Conservation (phyloP, 2,888 invertebrate genomes). For the Pyrochroa serraticornis region DNA sequence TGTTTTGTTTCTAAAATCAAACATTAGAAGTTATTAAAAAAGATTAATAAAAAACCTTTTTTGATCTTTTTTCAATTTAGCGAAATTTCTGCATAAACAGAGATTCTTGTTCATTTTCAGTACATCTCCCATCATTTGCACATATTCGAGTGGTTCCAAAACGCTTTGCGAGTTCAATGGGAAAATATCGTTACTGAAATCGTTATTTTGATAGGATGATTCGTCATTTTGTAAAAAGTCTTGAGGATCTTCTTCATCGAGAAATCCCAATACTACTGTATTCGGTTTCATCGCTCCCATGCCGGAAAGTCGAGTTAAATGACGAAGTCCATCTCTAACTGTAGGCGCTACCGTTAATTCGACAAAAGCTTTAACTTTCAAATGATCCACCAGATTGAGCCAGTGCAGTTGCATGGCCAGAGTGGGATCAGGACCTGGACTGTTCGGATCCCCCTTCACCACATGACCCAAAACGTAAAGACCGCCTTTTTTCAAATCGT, state of each 20-base stretch:
- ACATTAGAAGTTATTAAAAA: neutral
- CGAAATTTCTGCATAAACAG: constrained; percentile 91
- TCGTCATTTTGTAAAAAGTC: constrained; percentile 77
- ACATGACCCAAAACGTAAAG: constrained; percentile 89
- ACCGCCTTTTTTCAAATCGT: constrained; percentile 95
- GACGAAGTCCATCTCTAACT: constrained; percentile 89
- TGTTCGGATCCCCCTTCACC: constrained; percentile 66
- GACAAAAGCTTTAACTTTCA: constrained; percentile 95
- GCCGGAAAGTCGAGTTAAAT: constrained; percentile 88
- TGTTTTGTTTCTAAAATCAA: constrained; percentile 61
- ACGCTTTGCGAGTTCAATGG: constrained; percentile 58
- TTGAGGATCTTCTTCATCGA: constrained; percentile 74
- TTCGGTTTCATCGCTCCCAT: constrained; percentile 99
- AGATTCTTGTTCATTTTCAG: constrained; percentile 94
- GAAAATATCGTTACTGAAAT: constrained; percentile 64
- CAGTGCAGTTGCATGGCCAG: constrained; percentile 84
- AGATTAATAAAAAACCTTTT: constrained; percentile 63
- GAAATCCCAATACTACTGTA: constrained; percentile 93
- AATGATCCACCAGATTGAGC: constrained; percentile 92
- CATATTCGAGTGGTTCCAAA: constrained; percentile 67
- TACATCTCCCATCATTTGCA: constrained; percentile 85
- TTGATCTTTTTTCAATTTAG: constrained; percentile 77
- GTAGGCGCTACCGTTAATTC: constrained; percentile 88
- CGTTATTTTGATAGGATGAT: constrained; percentile 67
- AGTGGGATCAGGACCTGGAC: constrained; percentile 69